phyloP scores from a whole-genome alignment of 2,888 invertebrate species.

The Euproctis similis region DNA sequence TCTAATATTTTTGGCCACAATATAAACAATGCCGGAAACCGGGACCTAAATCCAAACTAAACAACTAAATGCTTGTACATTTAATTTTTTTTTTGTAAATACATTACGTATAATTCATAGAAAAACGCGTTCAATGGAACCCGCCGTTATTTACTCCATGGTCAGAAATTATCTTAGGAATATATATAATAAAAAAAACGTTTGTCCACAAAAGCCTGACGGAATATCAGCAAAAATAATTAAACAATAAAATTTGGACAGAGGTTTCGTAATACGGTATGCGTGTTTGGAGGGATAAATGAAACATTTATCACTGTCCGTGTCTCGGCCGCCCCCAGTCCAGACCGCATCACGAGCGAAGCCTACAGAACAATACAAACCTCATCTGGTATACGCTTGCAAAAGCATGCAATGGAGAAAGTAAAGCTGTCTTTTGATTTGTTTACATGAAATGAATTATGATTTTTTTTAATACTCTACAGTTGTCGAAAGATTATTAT shows the following conservation, averaged over 20 bases:
- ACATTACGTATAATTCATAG: no score
- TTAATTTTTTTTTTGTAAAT: no score
- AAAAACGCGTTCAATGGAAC: no score
- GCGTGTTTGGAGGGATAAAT: conserved; percentile 52
- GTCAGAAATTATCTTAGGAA: no score
- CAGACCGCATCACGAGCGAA: conserved; percentile 41
- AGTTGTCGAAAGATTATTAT: no score
- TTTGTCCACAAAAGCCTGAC: conserved; percentile 6
- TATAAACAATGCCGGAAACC: no score
- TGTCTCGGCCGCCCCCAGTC: conserved; percentile 37
- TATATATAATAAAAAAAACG: conserved; percentile 7
- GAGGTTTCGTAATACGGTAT: conserved; percentile 42
- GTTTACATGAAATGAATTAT: no score
- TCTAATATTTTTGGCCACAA: no score
- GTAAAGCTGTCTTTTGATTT: conserved; percentile 22
- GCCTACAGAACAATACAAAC: conserved; percentile 31
- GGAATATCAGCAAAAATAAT: conserved; percentile 19
- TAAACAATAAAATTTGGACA: conserved; percentile 36
- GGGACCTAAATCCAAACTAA: no score
- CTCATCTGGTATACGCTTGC: conserved; percentile 26
- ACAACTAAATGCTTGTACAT: no score
- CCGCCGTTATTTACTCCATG: no score
- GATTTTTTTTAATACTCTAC: no score
- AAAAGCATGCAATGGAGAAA: conserved; percentile 26
- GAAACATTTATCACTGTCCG: conserved; percentile 68